A percentile compares a stretch with the other conserved stretches of the same genome.
These are phyloP conservation scores for Drosophila gaucha DNA, from an alignment of 2,888 invertebrate genomes.

Conservation along the genomic window DNA sequence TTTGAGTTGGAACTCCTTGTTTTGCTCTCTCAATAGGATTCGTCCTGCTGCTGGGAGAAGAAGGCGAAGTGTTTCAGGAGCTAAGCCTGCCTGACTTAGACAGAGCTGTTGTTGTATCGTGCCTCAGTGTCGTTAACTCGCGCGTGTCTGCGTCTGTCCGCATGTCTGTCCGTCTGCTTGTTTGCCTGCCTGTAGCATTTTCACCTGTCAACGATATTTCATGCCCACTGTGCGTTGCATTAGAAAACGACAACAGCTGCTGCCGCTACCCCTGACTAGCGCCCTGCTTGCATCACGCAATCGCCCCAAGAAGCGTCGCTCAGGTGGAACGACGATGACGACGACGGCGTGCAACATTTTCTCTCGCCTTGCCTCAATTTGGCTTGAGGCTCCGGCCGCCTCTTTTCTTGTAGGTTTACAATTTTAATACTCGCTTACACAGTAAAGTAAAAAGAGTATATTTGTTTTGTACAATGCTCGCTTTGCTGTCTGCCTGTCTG, in stretches of 20 bases:
- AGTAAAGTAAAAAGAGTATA: neutral
- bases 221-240: slow-evolving; percentile 75
- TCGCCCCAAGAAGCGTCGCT: slow-evolving; percentile 57
- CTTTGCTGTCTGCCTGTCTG: no score
- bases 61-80: neutral
- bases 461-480: neutral
- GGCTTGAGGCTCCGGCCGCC: slow-evolving; percentile 20
- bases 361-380: slow-evolving; percentile 55
- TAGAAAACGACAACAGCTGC: slow-evolving; percentile 75
- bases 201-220: slow-evolving; percentile 79
- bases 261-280: slow-evolving; percentile 33
- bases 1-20: neutral
- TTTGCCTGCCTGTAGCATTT: slow-evolving; percentile 45
- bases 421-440: neutral
- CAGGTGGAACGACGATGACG: slow-evolving; percentile 56
- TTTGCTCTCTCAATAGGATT: neutral
- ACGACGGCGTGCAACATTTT: slow-evolving; percentile 61
- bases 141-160: slow-evolving; percentile 45
- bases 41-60: neutral
- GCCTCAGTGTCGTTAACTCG: slow-evolving; percentile 59
- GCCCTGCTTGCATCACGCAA: slow-evolving; percentile 42
- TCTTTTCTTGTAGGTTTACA: slow-evolving; percentile 29
- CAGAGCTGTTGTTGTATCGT: slow-evolving; percentile 44
- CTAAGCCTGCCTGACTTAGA: slow-evolving; percentile 14
- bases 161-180: slow-evolving; percentile 3